Conservation (phyloP, 2,888 invertebrate species). For the Siphlonurus alternatus region DNA sequence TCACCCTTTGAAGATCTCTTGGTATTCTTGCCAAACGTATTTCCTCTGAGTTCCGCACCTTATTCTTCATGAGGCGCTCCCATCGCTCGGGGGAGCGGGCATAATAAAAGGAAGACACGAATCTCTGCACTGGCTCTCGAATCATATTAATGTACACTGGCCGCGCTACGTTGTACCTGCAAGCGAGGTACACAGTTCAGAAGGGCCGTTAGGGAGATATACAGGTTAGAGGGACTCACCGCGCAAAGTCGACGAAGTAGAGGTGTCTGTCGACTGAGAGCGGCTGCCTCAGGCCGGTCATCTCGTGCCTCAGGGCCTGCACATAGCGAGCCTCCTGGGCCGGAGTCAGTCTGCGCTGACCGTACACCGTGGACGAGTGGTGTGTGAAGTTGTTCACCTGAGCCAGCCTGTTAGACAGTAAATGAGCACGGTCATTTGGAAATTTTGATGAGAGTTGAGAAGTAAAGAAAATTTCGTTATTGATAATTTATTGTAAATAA, state of each 20-base stretch:
- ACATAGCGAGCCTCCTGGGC: not conserved
- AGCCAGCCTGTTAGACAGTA: not conserved
- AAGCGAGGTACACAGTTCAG: not conserved
- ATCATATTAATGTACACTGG: slow-evolving; percentile 3
- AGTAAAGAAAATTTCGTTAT: too few relatives aligned
- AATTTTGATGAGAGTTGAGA: too few relatives aligned
- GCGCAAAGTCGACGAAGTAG: not conserved
- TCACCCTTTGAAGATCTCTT: not conserved
- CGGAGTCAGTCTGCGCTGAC: not conserved
- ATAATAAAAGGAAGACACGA: slow-evolving; percentile 4
- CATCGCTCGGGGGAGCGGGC: not conserved
- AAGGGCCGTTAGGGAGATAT: too few relatives aligned
- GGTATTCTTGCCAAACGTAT: not conserved
- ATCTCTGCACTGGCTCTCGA: not conserved
- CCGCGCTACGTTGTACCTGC: not conserved
- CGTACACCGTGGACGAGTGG: not conserved
- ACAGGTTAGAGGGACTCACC: not conserved
- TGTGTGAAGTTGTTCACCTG: not conserved
- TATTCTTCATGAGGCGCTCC: not conserved
- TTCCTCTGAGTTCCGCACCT: too few relatives aligned
- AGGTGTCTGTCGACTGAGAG: not conserved
- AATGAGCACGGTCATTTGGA: not conserved
- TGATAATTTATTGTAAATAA: too few relatives aligned
- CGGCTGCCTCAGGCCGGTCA: not conserved
- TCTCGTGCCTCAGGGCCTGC: not conserved